A percentile compares a stretch with the other conserved stretches of the same genome.
These are phyloP conservation scores for Tarsius wallacei DNA, from an alignment of 2,797 vertebrate genomes.

Conservation along the genomic window DNA sequence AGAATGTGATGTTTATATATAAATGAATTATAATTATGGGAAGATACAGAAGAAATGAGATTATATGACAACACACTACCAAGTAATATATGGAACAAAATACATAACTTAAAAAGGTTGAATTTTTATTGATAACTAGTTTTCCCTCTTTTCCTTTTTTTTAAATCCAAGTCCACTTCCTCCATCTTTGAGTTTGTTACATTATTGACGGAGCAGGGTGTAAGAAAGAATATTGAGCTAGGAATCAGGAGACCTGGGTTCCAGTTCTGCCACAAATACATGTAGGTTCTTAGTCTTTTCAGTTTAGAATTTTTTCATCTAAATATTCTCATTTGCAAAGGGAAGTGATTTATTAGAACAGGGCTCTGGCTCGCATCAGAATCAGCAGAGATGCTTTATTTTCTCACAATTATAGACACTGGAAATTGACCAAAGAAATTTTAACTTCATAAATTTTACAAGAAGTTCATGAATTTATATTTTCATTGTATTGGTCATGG, in stretches of 20 bases:
- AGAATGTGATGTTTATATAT: neutral
- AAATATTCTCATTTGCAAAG: neutral
- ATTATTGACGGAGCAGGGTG: neutral
- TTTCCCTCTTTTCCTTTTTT: neutral
- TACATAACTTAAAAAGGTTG: neutral
- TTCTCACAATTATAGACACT: no score
- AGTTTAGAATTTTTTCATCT: neutral
- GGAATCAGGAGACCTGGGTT: neutral
- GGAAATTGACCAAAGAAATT: no score
- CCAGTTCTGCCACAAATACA: neutral
- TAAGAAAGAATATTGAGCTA: neutral
- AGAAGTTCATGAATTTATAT: no score
- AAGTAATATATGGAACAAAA: neutral
- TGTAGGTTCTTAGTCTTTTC: neutral
- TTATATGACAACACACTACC: neutral
- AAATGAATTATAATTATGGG: neutral
- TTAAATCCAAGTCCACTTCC: neutral
- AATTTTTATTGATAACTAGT: neutral
- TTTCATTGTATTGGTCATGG: no score
- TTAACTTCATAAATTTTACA: no score
- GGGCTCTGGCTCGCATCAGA: no score
- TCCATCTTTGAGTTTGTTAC: neutral
- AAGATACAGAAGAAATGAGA: neutral
- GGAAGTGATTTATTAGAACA: neutral
- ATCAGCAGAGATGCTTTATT: no score